Evolutionary conservation across 2,797 vertebrate species (phyloP).

Genomic region (Botia almorhae): DNA sequence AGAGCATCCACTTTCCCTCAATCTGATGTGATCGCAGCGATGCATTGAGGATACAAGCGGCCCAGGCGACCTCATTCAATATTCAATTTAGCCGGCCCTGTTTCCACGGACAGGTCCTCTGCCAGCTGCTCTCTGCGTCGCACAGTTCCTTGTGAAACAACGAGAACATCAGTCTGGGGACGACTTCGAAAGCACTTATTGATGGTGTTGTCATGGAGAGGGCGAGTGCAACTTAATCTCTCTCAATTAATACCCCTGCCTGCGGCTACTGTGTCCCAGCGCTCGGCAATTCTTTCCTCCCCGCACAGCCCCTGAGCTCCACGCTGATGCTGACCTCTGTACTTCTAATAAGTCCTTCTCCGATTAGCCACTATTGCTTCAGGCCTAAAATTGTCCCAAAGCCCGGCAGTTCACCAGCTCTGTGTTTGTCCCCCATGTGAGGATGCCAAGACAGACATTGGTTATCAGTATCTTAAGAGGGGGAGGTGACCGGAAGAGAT

Average conservation of each 20-base stretch:
- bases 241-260: conserved; percentile 61
- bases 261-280: conserved; percentile 28
- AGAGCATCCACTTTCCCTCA: conserved; percentile 20
- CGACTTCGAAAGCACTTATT: conserved; percentile 55
- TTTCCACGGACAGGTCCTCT: conserved; percentile 37
- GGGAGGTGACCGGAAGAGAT: not conserved
- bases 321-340: conserved; percentile 46
- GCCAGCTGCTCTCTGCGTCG: conserved; percentile 22
- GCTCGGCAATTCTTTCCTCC: conserved; percentile 40
- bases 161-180: conserved; percentile 55
- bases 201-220: conserved; percentile 53
- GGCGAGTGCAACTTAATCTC: conserved; percentile 59
- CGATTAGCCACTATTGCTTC: conserved; percentile 26
- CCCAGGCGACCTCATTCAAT: conserved; percentile 47
- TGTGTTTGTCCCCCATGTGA: not conserved
- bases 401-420: conserved; percentile 12
- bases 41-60: not conserved
- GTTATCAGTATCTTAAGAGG: not conserved
- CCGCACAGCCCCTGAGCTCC: conserved; percentile 32
- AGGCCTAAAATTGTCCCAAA: conserved; percentile 13
- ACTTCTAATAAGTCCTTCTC: conserved; percentile 57
- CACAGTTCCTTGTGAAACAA: conserved; percentile 54
- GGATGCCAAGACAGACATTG: not conserved
- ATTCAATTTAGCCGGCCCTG: conserved; percentile 50
- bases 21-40: conserved; percentile 16